Base-by-base conservation (phyloP, 2,113 vertebrate species). In the Oreamnos americanus region DNA sequence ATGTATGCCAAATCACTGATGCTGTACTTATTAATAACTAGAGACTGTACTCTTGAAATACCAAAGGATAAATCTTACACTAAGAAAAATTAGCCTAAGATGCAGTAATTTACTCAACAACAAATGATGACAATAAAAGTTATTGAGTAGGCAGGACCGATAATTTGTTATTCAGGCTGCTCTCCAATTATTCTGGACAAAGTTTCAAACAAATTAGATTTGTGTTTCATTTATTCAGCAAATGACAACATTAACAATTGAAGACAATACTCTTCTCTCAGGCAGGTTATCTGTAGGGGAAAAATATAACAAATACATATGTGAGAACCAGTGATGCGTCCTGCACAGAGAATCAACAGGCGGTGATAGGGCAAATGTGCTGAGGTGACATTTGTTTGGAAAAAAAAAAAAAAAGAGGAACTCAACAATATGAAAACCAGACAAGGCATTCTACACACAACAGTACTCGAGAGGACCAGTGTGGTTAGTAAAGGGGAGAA, bases 201-300 rank as follows among this genome's bases (percentile, higher is more conserved):
- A 94, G 43, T 96, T 94, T 62, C 78, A 95, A 96, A 95, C 11
- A 96, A 91, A 90, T 84, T 45, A 67, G 5, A 82, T 91, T 13
- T 64, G 36, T 82, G 16, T 91, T 97, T 87, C 15, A 81, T 82
- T 96, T 21, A 82, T 53, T 97, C 43, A 87, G 83, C 26, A 92
- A 90, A 62, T 88, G 74, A 57, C 8, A 90, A 57, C 33, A 47
- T 55, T 49, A 90, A 43, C 87, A 87, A 96, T 39, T 47, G 85
- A 94, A 96, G 74, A 93, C 26, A 90, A 28, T 16, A 57, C 76
- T 94, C 19, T 96, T 95, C 60, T 87, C 36, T 71, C 43, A 76
- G 28, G 71, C 36, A 90, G 21, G 11, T 93, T 90, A 26, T 91
- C 81, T 43, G 28, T 7, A 62, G 36, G 36, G 13, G 21, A 87